These are phyloP conservation scores for Epizoanthus rinbou DNA, from an alignment of 92 coral and sea anemone genomes.

Conservation along the genomic window DNA sequence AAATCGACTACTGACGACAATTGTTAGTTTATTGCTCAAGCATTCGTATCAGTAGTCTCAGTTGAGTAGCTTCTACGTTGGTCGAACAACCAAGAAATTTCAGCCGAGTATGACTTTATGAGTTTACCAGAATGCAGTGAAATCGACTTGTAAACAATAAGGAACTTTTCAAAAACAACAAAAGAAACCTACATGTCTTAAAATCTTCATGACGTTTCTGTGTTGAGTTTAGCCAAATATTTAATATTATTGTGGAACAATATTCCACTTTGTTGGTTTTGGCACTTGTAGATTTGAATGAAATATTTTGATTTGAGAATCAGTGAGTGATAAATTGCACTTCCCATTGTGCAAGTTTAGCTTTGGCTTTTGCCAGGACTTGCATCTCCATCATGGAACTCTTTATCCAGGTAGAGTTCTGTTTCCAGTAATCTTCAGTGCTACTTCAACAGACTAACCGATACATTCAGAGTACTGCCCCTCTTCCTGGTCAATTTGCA, in stretches of 20 bases:
- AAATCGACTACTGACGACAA: neutral
- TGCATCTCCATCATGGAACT: neutral
- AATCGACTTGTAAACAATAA: neutral
- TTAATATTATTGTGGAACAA: conserved; percentile 1
- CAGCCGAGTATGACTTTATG: neutral
- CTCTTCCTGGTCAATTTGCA: neutral
- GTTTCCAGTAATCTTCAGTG: too few relatives aligned
- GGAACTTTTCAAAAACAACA: neutral
- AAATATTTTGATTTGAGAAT: conserved; percentile 10
- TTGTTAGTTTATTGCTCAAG: conserved; percentile 8
- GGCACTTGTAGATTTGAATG: neutral
- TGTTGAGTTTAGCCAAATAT: neutral
- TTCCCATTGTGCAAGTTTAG: neutral
- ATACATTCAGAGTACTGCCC: too few relatives aligned
- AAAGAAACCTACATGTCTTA: neutral
- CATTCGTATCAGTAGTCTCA: neutral
- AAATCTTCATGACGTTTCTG: neutral
- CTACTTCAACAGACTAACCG: too few relatives aligned
- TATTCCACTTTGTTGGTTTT: conserved; percentile 3
- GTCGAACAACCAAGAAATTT: neutral
- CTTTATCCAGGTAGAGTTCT: neutral
- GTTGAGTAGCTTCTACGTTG: neutral
- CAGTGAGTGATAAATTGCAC: neutral
- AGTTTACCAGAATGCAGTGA: too few relatives aligned
- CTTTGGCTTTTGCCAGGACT: neutral